phyloP scores from a whole-genome alignment of 2,888 invertebrate species.

The Dichetophora obliterata region DNA sequence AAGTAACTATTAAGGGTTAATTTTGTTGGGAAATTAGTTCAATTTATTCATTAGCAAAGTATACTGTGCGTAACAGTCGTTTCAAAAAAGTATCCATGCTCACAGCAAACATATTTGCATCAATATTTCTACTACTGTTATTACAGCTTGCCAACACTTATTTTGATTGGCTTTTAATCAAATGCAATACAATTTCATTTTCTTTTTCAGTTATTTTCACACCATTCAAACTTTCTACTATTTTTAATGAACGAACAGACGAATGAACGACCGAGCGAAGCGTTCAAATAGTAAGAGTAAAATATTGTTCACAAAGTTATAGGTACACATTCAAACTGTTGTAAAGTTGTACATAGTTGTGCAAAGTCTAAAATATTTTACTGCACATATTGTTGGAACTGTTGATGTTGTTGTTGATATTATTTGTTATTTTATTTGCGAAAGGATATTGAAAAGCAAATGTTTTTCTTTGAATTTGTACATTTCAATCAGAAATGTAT shows the following conservation, averaged over 20 bases:
- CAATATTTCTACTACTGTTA: neutral
- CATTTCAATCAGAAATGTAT: slow-evolving; percentile 46
- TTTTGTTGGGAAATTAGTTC: neutral
- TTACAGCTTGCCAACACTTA: neutral
- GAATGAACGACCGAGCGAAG: too few species aligned
- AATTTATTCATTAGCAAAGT: neutral
- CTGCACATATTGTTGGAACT: neutral
- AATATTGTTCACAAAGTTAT: neutral
- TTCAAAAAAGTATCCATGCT: too few species aligned
- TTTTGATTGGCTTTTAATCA: slow-evolving; percentile 37
- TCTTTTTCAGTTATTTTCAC: neutral
- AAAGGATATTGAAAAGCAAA: slow-evolving; percentile 46
- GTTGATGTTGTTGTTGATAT: neutral
- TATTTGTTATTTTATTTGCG: slow-evolving; percentile 34
- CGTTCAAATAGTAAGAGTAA: neutral
- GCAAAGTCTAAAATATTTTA: slow-evolving; percentile 1
- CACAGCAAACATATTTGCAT: neutral
- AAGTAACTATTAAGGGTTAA: too few species aligned
- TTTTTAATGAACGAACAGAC: slow-evolving; percentile 24
- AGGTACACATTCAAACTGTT: slow-evolving; percentile 5
- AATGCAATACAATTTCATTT: slow-evolving; percentile 14
- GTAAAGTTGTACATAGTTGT: neutral
- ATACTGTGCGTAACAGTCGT: neutral
- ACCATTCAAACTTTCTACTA: slow-evolving; percentile 2
- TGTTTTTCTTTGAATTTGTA: slow-evolving; percentile 46